Evolutionary conservation across 2,113 vertebrate genomes (phyloP).

Genomic region (Hypocryptadius cinnamomeus): DNA sequence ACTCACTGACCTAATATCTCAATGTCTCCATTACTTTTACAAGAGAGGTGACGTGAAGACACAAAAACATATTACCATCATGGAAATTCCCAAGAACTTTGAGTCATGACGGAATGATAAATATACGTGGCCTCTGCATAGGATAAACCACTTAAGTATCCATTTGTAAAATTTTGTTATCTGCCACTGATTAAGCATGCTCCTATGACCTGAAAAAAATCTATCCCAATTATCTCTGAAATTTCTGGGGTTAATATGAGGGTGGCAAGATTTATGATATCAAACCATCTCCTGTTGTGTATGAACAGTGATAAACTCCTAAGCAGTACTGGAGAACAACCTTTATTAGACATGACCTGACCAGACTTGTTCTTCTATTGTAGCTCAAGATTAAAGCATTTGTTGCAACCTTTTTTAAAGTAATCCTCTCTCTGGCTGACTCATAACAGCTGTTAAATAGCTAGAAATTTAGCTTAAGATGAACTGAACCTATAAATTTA

Average conservation of each 20-base stretch:
- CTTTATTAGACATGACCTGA: slow-evolving; percentile 58
- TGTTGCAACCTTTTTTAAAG: slow-evolving; percentile 28
- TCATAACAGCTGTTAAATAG: slow-evolving; percentile 75
- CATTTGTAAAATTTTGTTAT: background rate
- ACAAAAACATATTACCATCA: background rate
- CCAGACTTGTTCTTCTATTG: slow-evolving; percentile 64
- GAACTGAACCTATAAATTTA: slow-evolving; percentile 65
- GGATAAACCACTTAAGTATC: background rate
- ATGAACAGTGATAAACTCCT: slow-evolving; percentile 24
- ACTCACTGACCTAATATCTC: background rate
- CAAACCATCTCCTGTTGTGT: slow-evolving; percentile 24
- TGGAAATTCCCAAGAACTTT: background rate
- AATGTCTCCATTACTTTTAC: background rate
- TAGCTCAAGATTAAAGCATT: slow-evolving; percentile 71
- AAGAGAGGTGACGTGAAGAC: background rate
- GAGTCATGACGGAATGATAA: background rate
- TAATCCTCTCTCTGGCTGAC: slow-evolving; percentile 66
- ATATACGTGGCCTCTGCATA: background rate
- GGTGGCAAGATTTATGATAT: background rate
- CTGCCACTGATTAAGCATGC: background rate
- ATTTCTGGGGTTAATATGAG: background rate
- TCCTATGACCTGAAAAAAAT: background rate
- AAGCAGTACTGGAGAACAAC: slow-evolving; percentile 22
- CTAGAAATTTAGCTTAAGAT: slow-evolving; percentile 67
- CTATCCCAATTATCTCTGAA: background rate